Conservation (phyloP, 2,113 vertebrate genomes). For the Gila orcuttii region DNA sequence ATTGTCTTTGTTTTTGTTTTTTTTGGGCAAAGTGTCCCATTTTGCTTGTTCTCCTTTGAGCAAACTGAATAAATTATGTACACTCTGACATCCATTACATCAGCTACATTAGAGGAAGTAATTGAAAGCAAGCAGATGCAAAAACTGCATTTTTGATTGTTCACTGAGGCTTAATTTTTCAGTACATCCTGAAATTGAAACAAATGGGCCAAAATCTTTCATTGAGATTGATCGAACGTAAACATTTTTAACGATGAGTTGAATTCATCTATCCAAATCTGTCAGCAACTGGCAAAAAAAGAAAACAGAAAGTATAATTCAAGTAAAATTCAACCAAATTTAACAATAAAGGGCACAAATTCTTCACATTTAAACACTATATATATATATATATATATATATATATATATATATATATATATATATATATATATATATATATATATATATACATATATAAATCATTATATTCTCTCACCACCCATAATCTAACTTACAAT, state of each 20-base stretch:
- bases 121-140: conserved; percentile 21
- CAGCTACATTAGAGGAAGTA: conserved; percentile 24
- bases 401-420: no score
- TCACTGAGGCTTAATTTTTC: conserved; percentile 24
- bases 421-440: no score
- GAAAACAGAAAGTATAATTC: neutral
- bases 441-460: no score
- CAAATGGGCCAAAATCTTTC: conserved; percentile 17
- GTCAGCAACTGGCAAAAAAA: neutral
- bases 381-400: no score
- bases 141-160: conserved; percentile 25
- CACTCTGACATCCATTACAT: conserved; percentile 58
- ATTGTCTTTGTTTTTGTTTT: conserved; percentile 37
- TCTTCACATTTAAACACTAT: no score
- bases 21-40: conserved; percentile 49
- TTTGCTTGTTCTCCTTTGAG: conserved; percentile 40
- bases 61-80: conserved; percentile 50
- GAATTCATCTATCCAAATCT: neutral
- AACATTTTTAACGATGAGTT: neutral
- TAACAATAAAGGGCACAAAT: neutral
- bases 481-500: neutral
- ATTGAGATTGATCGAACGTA: neutral
- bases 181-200: conserved; percentile 19
- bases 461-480: neutral
- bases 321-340: neutral